Percentiles rank a stretch among this genome's conserved stretches.
These are phyloP conservation scores for Pantelozetes paolii DNA, from an alignment of 2,888 invertebrate genomes.

Conservation along the genomic window DNA sequence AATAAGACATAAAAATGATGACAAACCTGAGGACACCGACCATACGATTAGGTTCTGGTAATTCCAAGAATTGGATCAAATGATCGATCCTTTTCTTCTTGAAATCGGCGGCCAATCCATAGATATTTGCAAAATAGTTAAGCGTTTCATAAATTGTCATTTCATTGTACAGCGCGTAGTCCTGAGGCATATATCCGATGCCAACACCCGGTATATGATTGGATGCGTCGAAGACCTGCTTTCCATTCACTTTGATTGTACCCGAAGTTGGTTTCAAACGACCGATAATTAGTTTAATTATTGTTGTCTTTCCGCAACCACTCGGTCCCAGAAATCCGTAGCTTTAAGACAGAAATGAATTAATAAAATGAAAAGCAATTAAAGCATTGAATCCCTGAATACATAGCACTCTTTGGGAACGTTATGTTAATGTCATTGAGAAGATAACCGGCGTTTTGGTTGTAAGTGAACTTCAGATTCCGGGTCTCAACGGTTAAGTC, in stretches of 20 bases:
- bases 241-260: constrained; percentile 82
- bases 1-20: background rate
- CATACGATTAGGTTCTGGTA: constrained; percentile 51
- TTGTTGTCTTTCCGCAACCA: constrained; percentile 92
- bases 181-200: constrained; percentile 89
- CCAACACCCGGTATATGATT: constrained; percentile 88
- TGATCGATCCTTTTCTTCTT: constrained; percentile 49
- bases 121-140: constrained; percentile 53
- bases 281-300: constrained; percentile 78
- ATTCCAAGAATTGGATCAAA: constrained; percentile 52
- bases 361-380: background rate
- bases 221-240: constrained; percentile 78
- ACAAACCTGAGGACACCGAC: constrained; percentile 50
- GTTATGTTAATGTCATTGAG: background rate
- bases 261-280: constrained; percentile 65
- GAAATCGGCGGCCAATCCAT: constrained; percentile 50
- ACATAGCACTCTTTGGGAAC: constrained; percentile 13
- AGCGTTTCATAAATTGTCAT: constrained; percentile 54
- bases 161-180: constrained; percentile 46
- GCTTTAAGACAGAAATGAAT: background rate
- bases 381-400: background rate
- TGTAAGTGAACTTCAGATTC: background rate
- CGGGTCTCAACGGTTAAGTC: background rate
- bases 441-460: background rate
- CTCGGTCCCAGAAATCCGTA: constrained; percentile 60